phyloP scores from a whole-genome alignment of 2,888 invertebrate genomes.

The Tetranychus truncatus region DNA sequence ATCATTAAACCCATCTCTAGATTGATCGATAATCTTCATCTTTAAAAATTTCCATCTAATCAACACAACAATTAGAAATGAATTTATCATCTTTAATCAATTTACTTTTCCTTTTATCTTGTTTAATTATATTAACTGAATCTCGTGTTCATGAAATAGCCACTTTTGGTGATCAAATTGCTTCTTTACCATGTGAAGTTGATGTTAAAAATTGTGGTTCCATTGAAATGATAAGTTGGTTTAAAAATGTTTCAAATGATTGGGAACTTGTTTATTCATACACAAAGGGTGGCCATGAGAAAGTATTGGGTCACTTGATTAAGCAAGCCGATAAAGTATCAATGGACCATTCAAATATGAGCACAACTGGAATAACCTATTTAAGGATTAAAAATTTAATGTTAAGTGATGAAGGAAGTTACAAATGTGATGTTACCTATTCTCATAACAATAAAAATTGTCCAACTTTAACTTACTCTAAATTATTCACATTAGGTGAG shows the following conservation, averaged over 20 bases:
- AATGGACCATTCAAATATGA: slow-evolving; percentile 14
- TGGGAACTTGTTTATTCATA: slow-evolving; percentile 28
- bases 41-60: not conserved
- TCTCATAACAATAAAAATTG: slow-evolving; percentile 17
- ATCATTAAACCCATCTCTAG: too few relatives aligned
- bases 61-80: not conserved
- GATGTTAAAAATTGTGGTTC: slow-evolving; percentile 50
- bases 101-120: not conserved
- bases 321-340: slow-evolving; percentile 9
- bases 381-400: slow-evolving; percentile 16
- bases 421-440: slow-evolving; percentile 47
- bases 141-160: slow-evolving; percentile 15
- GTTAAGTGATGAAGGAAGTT: slow-evolving; percentile 44
- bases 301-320: slow-evolving; percentile 17
- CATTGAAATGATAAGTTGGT: slow-evolving; percentile 64
- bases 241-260: slow-evolving; percentile 22
- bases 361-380: slow-evolving; percentile 14
- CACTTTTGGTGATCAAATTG: slow-evolving; percentile 16
- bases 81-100: not conserved
- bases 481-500: slow-evolving; percentile 21
- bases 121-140: not conserved
- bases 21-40: not conserved
- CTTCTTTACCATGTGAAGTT: slow-evolving; percentile 48
- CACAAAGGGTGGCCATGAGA: slow-evolving; percentile 10
- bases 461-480: slow-evolving; percentile 26